Conservation (phyloP, 2,113 vertebrate genomes). For the Platysteira castanea region DNA sequence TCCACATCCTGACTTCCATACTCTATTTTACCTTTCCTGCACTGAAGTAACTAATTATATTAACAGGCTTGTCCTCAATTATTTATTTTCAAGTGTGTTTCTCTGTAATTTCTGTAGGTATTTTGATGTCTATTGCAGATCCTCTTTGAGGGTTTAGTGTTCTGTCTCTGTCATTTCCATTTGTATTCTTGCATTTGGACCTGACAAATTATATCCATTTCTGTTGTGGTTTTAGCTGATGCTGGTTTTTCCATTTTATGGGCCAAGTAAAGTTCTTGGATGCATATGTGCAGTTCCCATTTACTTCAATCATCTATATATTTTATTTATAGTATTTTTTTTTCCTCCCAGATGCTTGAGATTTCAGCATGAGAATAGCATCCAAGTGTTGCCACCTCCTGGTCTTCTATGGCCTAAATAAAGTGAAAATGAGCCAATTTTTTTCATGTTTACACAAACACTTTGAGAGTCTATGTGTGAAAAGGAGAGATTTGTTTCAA, state of each 20-base stretch:
- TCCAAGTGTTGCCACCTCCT: background rate
- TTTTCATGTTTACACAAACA: background rate
- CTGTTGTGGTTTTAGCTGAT: constrained; percentile 21
- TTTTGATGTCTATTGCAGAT: constrained; percentile 27
- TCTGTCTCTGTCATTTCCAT: background rate
- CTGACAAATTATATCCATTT: background rate
- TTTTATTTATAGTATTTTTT: background rate
- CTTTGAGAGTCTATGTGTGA: background rate
- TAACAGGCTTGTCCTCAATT: background rate
- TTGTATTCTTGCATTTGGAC: background rate
- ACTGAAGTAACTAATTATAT: background rate
- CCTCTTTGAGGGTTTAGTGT: background rate
- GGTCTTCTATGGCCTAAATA: background rate
- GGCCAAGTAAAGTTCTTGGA: constrained; percentile 12
- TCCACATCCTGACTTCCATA: background rate
- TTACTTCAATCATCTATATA: background rate
- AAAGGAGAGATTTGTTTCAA: background rate
- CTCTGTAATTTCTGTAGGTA: background rate
- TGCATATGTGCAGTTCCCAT: background rate
- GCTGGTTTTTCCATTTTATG: constrained; percentile 33
- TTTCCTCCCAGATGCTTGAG: background rate
- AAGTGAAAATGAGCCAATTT: background rate
- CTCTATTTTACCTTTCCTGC: background rate
- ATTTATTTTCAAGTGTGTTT: background rate
- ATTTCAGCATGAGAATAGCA: background rate